Evolutionary conservation across 1,140 invertebrate species (phyloP), one percentile per base, ranked within the genome.

Genomic region (Brachionus paranguensis): DNA sequence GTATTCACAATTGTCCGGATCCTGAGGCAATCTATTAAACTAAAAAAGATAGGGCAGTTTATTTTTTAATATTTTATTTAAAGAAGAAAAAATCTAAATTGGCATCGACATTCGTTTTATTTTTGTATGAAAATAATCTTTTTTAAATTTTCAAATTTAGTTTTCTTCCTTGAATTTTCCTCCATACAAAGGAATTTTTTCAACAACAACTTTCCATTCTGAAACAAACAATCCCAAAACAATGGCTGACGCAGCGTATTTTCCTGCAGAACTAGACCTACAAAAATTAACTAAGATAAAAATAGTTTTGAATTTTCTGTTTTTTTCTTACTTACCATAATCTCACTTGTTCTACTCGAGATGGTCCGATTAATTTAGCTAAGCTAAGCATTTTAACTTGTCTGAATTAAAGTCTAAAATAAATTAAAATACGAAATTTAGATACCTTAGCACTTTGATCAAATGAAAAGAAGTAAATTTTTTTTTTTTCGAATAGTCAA

Each of bases 111-210:
- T 76, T 76, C 68, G 68, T 72, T 50, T 76, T 76, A 47, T 47
- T 20, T 50, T 60, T 60, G 53, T 60, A 60, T 20, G 53, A 76
- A 76, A 47, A 27, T 20, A 76, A 76, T 24, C 17, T 24, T 76
- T 50, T 50, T 76, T 43, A 17, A 43, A 20, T 50, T 76, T 76
- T 27, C 14, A 27, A 76, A 27, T 81, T 29, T 81, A 64, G 37
- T 81, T 47, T 27, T 81, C 78, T 24, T 81, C 64, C 8, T 64
- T 60, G 78, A 81, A 81, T 68, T 81, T 81, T 29, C 78, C 78
- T 47, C 78, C 53, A 37, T 81, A 81, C 7, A 45, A 64, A 29
- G 78, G 78, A 45, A 81, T 81, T 60, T 68, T 60, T 45, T 81
- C 78, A 27, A 45, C 50, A 81, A 81, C 64, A 3, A 81, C 78